Base-by-base conservation (phyloP, 2,113 vertebrate genomes). In the Dipodomys ordii region DNA sequence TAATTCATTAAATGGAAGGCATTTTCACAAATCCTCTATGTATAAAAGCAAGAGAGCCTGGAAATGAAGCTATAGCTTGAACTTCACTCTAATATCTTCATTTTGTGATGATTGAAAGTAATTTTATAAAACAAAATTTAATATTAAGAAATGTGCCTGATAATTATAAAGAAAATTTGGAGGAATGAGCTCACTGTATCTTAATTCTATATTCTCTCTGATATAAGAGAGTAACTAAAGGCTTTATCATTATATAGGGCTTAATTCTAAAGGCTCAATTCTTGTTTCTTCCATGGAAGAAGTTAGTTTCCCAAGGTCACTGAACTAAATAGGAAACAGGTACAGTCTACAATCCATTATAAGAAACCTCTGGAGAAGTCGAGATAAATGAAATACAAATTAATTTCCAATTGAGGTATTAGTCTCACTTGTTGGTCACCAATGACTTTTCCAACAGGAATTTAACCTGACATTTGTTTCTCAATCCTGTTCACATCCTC, bases 391-490 rank as follows among this genome's bases (percentile, higher is more conserved):
- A n/a, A 93, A 71, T 92, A 28, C 32, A 79, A 68, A 87, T 62
- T 83, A 74, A 91, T 83, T 84, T 95, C 88, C 64, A 73, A 11
- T 7, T 60, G 18, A 46, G 2, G 8, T 30, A 87, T 81, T 89
- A 28, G 49, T 90, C 93, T 87, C 6, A 49, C 57, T 8, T 88
- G 19, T 86, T 73, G 4, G 53, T 83, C 49, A 53, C 28, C 53
- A 74, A 35, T 44, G 60, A 23, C 16, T 76, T 95, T 86, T 35
- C 32, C 39, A 95, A 80, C 3, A 79, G 60, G 11, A 90, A 92
- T 72, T 83, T 88, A 19, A 76, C 71, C 86, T 90, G 65, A 88
- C 71, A 85, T 60, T 60, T 90, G 49, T 78, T 92, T 90, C 44
- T 57, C 39, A 35, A 35, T 82, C 49, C 5, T 16, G 80, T 88